Base-by-base conservation (phyloP, 2,797 vertebrate species). In the Rhadinocentrus ornatus region DNA sequence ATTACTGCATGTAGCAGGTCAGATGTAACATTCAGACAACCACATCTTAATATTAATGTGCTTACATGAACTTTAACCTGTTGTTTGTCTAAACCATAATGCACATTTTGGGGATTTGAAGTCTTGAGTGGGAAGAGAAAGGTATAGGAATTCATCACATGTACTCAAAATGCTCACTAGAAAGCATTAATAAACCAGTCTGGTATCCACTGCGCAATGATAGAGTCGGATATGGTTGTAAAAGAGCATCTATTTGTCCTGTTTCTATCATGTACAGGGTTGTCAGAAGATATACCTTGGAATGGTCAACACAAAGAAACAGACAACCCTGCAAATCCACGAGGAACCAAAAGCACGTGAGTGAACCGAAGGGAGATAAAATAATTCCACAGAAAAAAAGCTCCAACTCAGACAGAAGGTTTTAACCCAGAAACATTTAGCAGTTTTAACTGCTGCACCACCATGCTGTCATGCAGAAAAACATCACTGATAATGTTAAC, bases 51-150 rank as follows among this genome's bases (percentile, higher is more conserved):
- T 44, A 75, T 75, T 75, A 79, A 78, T 59, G 61, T 60, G 73
- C 56, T 79, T 76, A 64, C 64, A 74, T 81, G 71, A 73, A 77
- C 75, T 53, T 81, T 77, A 69, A 75, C 85, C 68, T 55, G 24
- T 15, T 55, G 72, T 78, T 73, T 55, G 26, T 70, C 60, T 74
- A 13, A 46, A 80, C 10, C 46, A 61, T 15, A 0, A 1, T 62
- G 72, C 62, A 41, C 37, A 32, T 68, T 41, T 46, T 80, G 75
- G 71, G 73, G 62, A 82, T 77, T 75, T 73, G 44, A 35, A 74
- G 63, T 0, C 60, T 31, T 41, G 69, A 60, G 52, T 6, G 9
- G 31, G 6, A 41, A 56, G 20, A 68, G 32, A 8, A 56, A 26
- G 44, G 22, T 48, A 12, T 6, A 75, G n/a, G 34, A 34, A 48